Evolutionary conservation across 1,140 invertebrate genomes (phyloP).

Genomic region (Orchesella cincta): DNA sequence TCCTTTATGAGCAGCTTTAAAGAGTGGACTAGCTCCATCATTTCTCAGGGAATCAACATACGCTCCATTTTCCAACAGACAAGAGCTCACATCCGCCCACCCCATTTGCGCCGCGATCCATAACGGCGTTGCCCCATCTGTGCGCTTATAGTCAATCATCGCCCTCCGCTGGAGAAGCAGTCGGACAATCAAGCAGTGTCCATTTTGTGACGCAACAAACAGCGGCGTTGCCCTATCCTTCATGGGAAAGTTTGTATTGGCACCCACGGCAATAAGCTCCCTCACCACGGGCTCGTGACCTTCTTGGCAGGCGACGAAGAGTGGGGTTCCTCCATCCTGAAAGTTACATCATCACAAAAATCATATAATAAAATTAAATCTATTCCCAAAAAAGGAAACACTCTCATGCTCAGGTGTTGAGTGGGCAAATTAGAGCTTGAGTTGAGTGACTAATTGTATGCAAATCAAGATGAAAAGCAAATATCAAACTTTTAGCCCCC

Average conservation of each 20-base stretch:
- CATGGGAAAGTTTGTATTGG: conserved; percentile 82
- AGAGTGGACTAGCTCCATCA: conserved; percentile 86
- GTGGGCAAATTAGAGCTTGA: too few species aligned
- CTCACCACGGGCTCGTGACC: conserved; percentile 84
- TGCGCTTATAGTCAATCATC: conserved; percentile 68
- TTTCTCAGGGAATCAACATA: conserved; percentile 77
- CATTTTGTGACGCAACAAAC: conserved; percentile 88
- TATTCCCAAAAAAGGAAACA: too few species aligned
- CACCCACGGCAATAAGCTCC: conserved; percentile 74
- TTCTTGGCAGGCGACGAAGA: conserved; percentile 89
- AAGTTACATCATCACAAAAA: too few species aligned
- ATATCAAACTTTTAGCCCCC: too few species aligned
- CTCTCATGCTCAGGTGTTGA: too few species aligned
- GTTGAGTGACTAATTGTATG: too few species aligned
- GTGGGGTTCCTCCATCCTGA: conserved; percentile 89
- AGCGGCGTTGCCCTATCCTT: conserved; percentile 85
- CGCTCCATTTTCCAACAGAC: conserved; percentile 74
- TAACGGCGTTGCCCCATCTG: conserved; percentile 82
- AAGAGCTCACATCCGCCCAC: conserved; percentile 75
- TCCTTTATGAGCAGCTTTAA: conserved; percentile 91
- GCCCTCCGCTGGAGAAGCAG: conserved; percentile 71
- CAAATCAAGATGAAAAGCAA: too few species aligned
- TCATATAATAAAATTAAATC: too few species aligned
- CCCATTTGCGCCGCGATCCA: conserved; percentile 95
- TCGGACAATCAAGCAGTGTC: conserved; percentile 73